A percentile compares a stretch with the other conserved stretches of the same genome.
These are phyloP conservation scores for Peromyscus attwateri DNA, from an alignment of 2,797 vertebrate species.

Conservation along the genomic window DNA sequence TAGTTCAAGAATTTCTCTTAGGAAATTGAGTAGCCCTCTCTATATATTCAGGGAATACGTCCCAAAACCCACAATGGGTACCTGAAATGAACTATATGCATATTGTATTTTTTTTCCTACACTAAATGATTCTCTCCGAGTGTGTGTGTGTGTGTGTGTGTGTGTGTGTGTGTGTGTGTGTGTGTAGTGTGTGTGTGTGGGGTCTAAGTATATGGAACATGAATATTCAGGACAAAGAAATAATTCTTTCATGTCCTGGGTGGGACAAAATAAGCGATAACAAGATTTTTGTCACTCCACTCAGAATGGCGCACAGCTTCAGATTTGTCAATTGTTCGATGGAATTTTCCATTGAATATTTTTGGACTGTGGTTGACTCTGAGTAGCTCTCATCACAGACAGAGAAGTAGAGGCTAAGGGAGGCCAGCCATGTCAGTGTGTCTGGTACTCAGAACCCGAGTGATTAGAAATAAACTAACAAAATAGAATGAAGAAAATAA, in stretches of 20 bases:
- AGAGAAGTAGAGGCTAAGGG: background rate
- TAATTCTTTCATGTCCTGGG: background rate
- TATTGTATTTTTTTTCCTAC: background rate
- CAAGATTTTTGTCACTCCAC: background rate
- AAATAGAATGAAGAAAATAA: background rate
- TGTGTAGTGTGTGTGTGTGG: background rate
- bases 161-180: background rate
- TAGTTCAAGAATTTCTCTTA: conserved; percentile 1
- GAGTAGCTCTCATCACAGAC: background rate
- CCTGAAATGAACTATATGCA: background rate
- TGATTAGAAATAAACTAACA: conserved; percentile 18
- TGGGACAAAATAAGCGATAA: background rate
- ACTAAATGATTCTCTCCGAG: background rate
- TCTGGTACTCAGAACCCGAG: background rate
- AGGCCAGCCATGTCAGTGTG: background rate
- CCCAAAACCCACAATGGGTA: background rate
- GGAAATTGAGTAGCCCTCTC: background rate
- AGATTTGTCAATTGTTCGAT: background rate
- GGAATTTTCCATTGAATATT: background rate
- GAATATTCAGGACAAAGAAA: background rate
- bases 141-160: background rate
- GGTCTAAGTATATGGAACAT: background rate
- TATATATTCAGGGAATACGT: background rate
- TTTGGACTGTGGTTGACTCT: too few species aligned
- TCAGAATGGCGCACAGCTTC: background rate